Evolutionary conservation across 30 jellyfish, hydroid and myxozoan species (phyloP), one percentile per base, ranked within the genome.

Genomic region (Aurelia sp.): DNA sequence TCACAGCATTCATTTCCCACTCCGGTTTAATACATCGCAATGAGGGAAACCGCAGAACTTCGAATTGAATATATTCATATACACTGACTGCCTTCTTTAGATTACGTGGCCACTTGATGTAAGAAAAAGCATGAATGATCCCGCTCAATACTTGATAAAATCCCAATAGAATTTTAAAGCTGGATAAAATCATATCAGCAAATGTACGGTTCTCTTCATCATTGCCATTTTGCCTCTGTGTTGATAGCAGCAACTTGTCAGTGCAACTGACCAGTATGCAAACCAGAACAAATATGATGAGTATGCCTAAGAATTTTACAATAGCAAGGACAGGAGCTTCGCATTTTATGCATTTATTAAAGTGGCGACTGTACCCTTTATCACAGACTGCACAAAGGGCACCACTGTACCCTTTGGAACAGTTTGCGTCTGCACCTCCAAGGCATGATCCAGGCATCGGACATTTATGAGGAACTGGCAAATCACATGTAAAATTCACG

Each of bases 111-210:
- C 94, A 85, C 37, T n/a, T 37, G 61, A 85, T 66, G 50, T 64
- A 62, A 9, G 88, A 63, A 11, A 75, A 53, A 3, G 79, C 76
- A 48, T 65, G 51, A 47, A 85, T 61, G 18, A 74, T 30, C 3
- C 74, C 74, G 44, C 66, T 57, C 68, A 85, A 62, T 11, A 74
- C 86, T 47, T 85, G 94, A 48, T 85, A 85, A 48, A 85, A 85
- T 12, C 88, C 88, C 71, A 85, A 50, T 40, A 85, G 37, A 37
- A 85, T 85, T 72, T 85, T 85, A 77, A 85, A 41, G 48, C 59
- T 72, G n/a, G 94, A 85, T 23, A 85, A 19, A n/a, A 85, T 62
- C 12, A 85, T 53, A 51, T 85, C 94, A n/a, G 94, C 94, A 73
- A 85, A 52, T 9, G 94, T 85, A 21, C 94, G 44, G 20, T 31